Base-by-base conservation (phyloP, 1,140 invertebrate genomes). In the Bacillus rossius region DNA sequence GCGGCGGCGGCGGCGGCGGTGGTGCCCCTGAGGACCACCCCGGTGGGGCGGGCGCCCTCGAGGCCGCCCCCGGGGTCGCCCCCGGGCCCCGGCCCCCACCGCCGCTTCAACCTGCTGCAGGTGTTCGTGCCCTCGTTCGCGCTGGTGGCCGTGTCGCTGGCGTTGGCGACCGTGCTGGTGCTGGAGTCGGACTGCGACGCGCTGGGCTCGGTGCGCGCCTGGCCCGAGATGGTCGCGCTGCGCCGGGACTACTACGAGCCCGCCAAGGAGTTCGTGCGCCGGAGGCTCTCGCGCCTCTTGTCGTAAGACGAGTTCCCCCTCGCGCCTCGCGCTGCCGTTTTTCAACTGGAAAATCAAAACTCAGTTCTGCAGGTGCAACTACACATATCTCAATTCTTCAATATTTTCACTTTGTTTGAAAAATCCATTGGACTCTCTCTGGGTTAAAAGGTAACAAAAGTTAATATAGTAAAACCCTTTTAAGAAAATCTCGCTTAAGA, bases 191-290 rank as follows among this genome's bases (percentile, higher is more conserved):
- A 92, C 69, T 82, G 83, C 66, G 80, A 85, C 38, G 65, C 86
- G 2, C 82, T 92, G 55, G 81, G 82, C 41, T 77, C 76, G 16
- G 67, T 92, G 42, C 80, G 86, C n/a, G 83, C 84, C 65, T 81
- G 84, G 65, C 90, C 89, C 16, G 89, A 92, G 75, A 84, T 92
- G 73, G 79, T 88, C 23, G 81, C 86, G 48, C 77, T 92, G 43
- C 81, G 84, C 59, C 83, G 84, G 66, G 85, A 91, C 66, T 90
- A 92, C 71, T 93, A 93, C 73, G 83, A 86, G 67, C 89, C 90
- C 7, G 77, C 88, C 20, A 92, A 90, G 73, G 83, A 91, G 62
- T 91, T 63, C 53, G 40, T 73, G 20, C 41, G 59, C n/a, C 57
- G 52, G n/a, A 61, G 48, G 45, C 42, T 61, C 42, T 17, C 55